Conservation (phyloP, 2,888 invertebrate genomes). For the Trissoscelio sp. region DNA sequence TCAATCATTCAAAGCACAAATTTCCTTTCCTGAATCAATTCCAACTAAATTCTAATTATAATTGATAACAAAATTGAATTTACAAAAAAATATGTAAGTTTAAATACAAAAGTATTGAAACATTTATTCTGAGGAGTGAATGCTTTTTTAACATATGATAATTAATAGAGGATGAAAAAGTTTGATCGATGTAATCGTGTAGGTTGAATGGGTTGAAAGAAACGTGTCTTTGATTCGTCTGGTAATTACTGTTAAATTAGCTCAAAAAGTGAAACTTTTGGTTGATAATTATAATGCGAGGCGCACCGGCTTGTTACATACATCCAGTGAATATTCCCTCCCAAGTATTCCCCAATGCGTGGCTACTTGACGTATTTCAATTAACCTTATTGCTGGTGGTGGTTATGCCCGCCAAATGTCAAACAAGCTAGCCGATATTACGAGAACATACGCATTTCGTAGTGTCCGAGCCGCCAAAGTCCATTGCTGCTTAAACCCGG, state of each 20-base stretch:
- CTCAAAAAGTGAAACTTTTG: conserved; percentile 23
- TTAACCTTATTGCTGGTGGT: conserved; percentile 79
- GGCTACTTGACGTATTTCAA: conserved; percentile 80
- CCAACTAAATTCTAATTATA: too few relatives aligned
- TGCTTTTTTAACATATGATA: too few relatives aligned
- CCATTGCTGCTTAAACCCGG: conserved; percentile 64
- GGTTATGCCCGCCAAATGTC: conserved; percentile 78
- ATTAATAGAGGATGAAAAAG: too few relatives aligned
- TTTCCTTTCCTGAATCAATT: neutral
- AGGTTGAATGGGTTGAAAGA: too few relatives aligned
- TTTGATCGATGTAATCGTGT: too few relatives aligned
- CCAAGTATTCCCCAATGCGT: conserved; percentile 76
- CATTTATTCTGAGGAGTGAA: too few relatives aligned
- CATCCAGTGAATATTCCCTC: conserved; percentile 31
- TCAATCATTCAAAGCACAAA: neutral
- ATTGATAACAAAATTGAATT: neutral
- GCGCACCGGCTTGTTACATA: conserved; percentile 30
- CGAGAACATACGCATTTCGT: conserved; percentile 68
- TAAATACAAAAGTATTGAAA: too few relatives aligned
- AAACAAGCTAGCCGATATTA: conserved; percentile 73
- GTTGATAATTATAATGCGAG: conserved; percentile 36
- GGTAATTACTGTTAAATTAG: conserved; percentile 14
- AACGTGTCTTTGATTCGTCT: conserved; percentile 1
- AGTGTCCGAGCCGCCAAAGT: conserved; percentile 56
- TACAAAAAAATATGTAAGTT: neutral